phyloP scores from a whole-genome alignment of 2,888 invertebrate genomes.

The Venustoraphidia nigricollis region DNA sequence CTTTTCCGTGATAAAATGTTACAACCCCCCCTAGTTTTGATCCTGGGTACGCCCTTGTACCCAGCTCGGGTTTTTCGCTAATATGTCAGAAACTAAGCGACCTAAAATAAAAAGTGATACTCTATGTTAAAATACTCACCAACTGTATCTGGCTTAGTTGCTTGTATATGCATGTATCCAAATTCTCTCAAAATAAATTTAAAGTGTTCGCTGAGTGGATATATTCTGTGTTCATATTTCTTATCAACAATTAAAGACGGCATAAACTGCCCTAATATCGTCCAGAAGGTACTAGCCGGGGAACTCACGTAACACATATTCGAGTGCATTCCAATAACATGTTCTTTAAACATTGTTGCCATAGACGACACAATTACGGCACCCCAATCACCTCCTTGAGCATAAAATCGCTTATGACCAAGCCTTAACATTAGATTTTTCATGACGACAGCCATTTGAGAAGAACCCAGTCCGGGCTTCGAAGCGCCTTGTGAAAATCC shows the following conservation, averaged over 20 bases:
- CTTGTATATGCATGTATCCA: conserved; percentile 62
- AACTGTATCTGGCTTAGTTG: conserved; percentile 78
- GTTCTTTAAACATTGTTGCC: conserved; percentile 44
- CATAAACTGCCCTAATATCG: conserved; percentile 33
- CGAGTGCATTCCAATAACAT: conserved; percentile 37
- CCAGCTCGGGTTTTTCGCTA: too few species aligned
- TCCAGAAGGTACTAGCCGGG: conserved; percentile 14
- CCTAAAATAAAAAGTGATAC: too few species aligned
- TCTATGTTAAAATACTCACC: too few species aligned
- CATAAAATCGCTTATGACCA: conserved; percentile 46
- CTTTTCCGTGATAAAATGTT: too few species aligned
- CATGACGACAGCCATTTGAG: conserved; percentile 40
- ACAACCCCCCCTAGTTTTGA: too few species aligned
- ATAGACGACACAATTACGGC: conserved; percentile 43
- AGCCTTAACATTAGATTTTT: conserved; percentile 56
- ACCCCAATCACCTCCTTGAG: conserved; percentile 79
- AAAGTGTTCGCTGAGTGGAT: conserved; percentile 30
- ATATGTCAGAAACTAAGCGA: too few species aligned
- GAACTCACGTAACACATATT: conserved; percentile 39
- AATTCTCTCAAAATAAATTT: conserved; percentile 31
- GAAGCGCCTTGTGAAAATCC: conserved; percentile 37
- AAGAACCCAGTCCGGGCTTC: conserved; percentile 41
- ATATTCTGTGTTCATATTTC: conserved; percentile 32
- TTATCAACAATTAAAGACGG: conserved; percentile 40
- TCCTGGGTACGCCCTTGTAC: too few species aligned